A percentile compares a stretch with the other conserved stretches of the same genome.
Conservation (phyloP, 2,113 vertebrate species). For the Monarcha castaneiventris region DNA sequence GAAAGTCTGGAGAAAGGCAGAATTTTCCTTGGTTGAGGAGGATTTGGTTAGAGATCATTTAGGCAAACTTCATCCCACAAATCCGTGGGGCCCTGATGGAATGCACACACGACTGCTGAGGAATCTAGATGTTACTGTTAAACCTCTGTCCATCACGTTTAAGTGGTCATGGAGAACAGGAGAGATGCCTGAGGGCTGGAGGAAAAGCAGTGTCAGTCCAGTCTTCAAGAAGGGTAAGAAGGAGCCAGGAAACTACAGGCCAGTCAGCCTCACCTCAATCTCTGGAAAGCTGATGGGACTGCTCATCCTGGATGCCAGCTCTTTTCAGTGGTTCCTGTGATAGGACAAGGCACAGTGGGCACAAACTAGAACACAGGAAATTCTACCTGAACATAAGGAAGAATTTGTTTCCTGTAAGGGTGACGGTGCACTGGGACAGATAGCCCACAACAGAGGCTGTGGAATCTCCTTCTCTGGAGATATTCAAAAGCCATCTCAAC, state of each 20-base stretch:
- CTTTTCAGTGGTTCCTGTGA: neutral
- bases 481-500: neutral
- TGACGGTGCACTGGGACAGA: accelerated
- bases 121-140: neutral
- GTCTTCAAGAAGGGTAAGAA: neutral
- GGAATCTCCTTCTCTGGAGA: neutral
- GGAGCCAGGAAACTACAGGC: neutral
- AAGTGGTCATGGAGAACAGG: neutral
- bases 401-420: neutral
- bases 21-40: neutral
- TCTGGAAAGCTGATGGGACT: neutral
- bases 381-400: neutral
- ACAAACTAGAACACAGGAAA: neutral
- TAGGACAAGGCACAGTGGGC: neutral
- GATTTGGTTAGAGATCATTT: neutral
- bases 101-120: neutral
- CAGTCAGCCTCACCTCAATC: neutral
- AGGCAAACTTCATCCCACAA: neutral
- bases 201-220: neutral
- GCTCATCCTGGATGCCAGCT: neutral
- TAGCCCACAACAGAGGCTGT: accelerated
- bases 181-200: neutral
- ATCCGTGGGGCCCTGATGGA: neutral
- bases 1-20: neutral
- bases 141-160: neutral